A percentile compares a stretch with the other conserved stretches of the same genome.
phyloP scores from a whole-genome alignment of 2,113 vertebrate genomes.

The Marmota flaviventris region DNA sequence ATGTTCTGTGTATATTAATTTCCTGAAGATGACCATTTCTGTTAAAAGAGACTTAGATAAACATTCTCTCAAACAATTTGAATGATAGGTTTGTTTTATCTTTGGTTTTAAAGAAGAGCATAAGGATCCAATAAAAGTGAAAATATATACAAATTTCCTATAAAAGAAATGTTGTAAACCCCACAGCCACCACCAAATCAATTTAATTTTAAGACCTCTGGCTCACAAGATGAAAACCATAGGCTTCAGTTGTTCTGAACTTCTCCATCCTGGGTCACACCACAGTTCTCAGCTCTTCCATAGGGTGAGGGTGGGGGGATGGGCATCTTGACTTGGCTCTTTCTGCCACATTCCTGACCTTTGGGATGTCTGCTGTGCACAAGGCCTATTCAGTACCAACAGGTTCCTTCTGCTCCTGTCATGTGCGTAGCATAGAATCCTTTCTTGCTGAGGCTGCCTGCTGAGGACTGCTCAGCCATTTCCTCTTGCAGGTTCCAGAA shows the following conservation, averaged over 20 bases:
- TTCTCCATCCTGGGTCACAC: background rate
- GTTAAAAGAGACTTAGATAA: slow-evolving; percentile 16
- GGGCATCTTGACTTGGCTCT: background rate
- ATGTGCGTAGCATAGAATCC: background rate
- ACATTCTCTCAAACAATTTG: background rate
- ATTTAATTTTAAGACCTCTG: background rate
- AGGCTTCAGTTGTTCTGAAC: background rate
- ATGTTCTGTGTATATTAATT: background rate
- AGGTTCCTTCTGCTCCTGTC: background rate
- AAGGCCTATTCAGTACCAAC: background rate
- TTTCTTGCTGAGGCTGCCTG: background rate
- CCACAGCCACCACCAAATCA: background rate
- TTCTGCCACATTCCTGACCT: background rate
- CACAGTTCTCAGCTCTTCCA: background rate
- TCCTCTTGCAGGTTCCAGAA: background rate
- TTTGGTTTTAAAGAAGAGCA: background rate
- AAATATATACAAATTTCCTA: background rate
- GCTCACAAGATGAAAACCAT: background rate
- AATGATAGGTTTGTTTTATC: background rate
- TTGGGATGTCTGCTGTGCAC: background rate
- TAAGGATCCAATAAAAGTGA: background rate
- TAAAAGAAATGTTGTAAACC: background rate
- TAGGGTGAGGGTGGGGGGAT: background rate
- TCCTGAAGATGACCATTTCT: background rate
- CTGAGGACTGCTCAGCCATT: background rate